Percentiles rank a stretch among this genome's conserved stretches.
phyloP scores from a whole-genome alignment of 2,113 vertebrate genomes.

The Heptranchias perlo region DNA sequence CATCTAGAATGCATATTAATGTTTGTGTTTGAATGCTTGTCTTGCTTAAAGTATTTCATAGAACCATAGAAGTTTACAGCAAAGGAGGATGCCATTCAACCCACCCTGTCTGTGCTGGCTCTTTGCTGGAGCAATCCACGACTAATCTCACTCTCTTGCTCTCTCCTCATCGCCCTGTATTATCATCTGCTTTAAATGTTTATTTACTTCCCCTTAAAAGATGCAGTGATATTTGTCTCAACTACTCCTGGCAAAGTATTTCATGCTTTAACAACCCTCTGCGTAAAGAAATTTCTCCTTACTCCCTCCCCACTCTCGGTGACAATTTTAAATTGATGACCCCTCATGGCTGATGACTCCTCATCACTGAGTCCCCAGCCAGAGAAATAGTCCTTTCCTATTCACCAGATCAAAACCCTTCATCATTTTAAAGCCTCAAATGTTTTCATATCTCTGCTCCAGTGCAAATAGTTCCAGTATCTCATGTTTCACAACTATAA shows the following conservation, averaged over 20 bases:
- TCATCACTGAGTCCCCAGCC: background rate
- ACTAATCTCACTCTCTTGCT: background rate
- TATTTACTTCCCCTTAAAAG: background rate
- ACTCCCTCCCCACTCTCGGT: background rate
- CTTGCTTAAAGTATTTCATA: background rate
- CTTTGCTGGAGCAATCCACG: background rate
- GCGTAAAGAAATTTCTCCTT: background rate
- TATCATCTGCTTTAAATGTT: background rate
- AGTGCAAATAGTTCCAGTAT: background rate
- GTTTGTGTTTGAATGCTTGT: background rate
- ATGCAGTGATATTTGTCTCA: background rate
- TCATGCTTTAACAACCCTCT: background rate
- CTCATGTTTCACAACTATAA: background rate
- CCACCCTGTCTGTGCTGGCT: background rate
- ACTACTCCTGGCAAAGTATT: background rate
- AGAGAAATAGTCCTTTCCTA: background rate
- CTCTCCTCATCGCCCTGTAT: background rate
- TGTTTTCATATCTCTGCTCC: background rate
- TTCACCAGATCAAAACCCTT: background rate
- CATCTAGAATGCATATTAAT: background rate
- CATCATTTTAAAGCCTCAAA: background rate
- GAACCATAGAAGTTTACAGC: background rate
- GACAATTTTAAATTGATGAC: background rate
- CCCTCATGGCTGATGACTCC: background rate
- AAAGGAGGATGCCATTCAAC: background rate